Conservation (phyloP, 1,140 invertebrate genomes). For the Eurytemora carolleeae region DNA sequence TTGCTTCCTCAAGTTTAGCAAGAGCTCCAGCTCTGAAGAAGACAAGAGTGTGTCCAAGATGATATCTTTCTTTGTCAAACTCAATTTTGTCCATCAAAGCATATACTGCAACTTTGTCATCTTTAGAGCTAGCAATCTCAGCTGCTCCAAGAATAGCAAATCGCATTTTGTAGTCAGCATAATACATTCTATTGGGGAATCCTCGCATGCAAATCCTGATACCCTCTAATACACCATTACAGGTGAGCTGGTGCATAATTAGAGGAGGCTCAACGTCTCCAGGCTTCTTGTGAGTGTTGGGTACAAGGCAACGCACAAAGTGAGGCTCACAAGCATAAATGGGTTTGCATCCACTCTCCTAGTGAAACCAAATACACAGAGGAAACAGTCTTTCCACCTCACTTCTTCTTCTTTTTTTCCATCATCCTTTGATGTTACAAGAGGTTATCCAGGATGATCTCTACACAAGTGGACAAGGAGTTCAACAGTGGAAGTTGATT, state of each 20-base stretch:
- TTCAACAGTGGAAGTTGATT: conserved; percentile 26
- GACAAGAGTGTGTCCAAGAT: conserved; percentile 38
- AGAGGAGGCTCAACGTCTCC: conserved; percentile 92
- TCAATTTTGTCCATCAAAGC: conserved; percentile 32
- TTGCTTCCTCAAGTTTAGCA: conserved; percentile 98
- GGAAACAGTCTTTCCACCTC: conserved; percentile 89
- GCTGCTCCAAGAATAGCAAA: conserved; percentile 39
- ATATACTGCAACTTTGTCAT: conserved; percentile 35
- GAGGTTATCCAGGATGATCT: conserved; percentile 24
- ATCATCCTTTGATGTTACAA: conserved; percentile 20
- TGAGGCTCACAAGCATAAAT: conserved; percentile 39
- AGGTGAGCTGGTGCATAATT: conserved; percentile 98
- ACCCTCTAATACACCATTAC: conserved; percentile 99
- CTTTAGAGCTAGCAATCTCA: conserved; percentile 29
- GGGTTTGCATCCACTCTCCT: conserved; percentile 32
- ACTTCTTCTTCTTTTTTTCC: conserved; percentile 52
- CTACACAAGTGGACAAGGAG: conserved; percentile 24
- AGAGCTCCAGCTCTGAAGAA: conserved; percentile 99
- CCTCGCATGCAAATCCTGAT: conserved; percentile 99
- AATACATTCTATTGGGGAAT: conserved; percentile 99
- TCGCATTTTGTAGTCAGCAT: conserved; percentile 96
- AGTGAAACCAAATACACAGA: conserved; percentile 58
- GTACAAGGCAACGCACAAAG: conserved; percentile 46
- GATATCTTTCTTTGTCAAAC: conserved; percentile 33
- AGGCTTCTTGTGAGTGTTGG: conserved; percentile 86